Percentiles rank a stretch among this genome's conserved stretches.
phyloP scores from a whole-genome alignment of 1,140 invertebrate genomes.

The Nasonia vitripennis region DNA sequence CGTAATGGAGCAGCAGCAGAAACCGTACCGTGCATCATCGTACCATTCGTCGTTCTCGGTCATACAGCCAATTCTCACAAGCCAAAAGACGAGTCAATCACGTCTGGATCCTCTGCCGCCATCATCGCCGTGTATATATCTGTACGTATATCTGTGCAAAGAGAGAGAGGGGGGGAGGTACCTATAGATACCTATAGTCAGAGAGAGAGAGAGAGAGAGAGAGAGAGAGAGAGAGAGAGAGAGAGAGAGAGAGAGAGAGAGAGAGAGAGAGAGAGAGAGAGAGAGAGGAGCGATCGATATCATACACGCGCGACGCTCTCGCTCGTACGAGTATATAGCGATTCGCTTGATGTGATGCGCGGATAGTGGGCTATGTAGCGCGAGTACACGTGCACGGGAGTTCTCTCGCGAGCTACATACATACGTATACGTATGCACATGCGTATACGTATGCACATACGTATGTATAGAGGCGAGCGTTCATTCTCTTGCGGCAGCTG shows the following conservation, averaged over 20 bases:
- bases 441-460: background rate
- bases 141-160: background rate
- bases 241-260: no score
- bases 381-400: slow-evolving; percentile 7
- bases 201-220: no score
- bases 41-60: no score
- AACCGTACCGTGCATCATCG: no score
- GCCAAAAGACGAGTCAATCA: slow-evolving; percentile 10
- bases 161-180: no score
- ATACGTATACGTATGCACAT: background rate
- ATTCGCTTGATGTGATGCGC: background rate
- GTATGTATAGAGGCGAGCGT: background rate
- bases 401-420: background rate
- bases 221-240: no score
- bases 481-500: slow-evolving; percentile 5
- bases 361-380: background rate
- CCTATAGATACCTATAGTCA: no score
- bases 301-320: slow-evolving; percentile 1
- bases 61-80: background rate
- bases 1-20: background rate
- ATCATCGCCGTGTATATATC: background rate
- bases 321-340: background rate
- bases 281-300: slow-evolving; percentile 3
- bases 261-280: background rate
- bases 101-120: background rate